Conservation (phyloP, 2,797 vertebrate genomes). For the Muscicapa comitata region DNA sequence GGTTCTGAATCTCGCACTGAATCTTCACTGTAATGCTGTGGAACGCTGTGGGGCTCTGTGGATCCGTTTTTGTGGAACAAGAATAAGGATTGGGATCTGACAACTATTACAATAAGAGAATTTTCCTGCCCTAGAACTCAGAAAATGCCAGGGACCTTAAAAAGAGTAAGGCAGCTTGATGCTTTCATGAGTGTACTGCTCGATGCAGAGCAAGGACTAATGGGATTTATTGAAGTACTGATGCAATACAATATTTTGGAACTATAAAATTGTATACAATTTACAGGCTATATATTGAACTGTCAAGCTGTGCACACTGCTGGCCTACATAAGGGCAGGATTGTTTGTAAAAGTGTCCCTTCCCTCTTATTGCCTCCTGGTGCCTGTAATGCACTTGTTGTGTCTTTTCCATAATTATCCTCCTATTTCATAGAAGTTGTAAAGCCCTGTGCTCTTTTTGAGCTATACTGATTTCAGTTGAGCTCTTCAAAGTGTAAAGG, state of each 20-base stretch:
- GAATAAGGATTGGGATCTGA: background rate
- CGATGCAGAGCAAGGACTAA: background rate
- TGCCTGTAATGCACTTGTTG: background rate
- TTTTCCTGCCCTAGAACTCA: background rate
- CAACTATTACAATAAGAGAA: background rate
- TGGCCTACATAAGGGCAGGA: background rate
- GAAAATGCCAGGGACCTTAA: background rate
- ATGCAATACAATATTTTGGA: background rate
- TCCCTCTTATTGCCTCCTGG: background rate
- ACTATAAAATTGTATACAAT: background rate
- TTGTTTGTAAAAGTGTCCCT: background rate
- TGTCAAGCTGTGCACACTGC: background rate
- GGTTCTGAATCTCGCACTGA: background rate
- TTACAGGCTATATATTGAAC: background rate
- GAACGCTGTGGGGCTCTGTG: background rate
- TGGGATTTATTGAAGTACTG: background rate
- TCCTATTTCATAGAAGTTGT: background rate
- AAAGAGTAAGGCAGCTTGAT: background rate
- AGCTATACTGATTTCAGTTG: background rate
- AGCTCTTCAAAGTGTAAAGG: background rate
- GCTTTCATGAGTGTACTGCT: background rate
- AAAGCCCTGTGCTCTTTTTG: background rate
- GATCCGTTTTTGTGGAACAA: background rate
- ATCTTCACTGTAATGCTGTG: background rate
- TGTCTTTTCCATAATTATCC: slow-evolving; percentile 17